Base-by-base conservation (phyloP, 2,888 invertebrate species). In the Limnephilus rhombicus region DNA sequence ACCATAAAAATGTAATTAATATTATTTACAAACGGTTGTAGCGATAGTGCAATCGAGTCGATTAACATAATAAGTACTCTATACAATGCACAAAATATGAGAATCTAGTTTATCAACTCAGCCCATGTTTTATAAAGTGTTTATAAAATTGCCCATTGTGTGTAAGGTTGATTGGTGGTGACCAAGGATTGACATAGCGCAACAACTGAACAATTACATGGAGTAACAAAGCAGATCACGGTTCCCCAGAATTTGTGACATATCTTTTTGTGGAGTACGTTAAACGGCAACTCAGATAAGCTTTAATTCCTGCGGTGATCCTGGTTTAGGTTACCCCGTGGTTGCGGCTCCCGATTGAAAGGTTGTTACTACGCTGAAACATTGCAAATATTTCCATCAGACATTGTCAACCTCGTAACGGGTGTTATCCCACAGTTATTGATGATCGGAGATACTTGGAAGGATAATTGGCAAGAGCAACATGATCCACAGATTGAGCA, bases 331-430 rank as follows among this genome's bases (percentile, higher is more conserved):
- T 81, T 68, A 92, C 87, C 91, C 89, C 83, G 90, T 82, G 15
- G 90, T 45, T 41, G 82, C 89, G 82, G 87, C 88, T 37, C 85
- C 87, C 82, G 83, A 88, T 80, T 85, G n/a, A 41, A 92, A n/a
- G 88, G 90, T 37, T 89, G 90, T 92, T 89, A 92, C 92, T 92
- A 92, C 85, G 93, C 93, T 93, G 93, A 93, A 93, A 93, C 92
- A 93, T 93, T 93, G 49, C 90, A 92, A 93, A 91, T 80, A 91
- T 53, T 91, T 89, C 91, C 88, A 85, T 92, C 91, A 91, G 91
- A 89, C 34, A 49, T 90, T 82, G 91, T 87, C 68, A 88, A 34
- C 82, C 91, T 31, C 81, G n/a, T 29, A 34, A 34, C 90, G 34
- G 11, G 80, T 24, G 12, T 29, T 87, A n/a, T 45, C 45, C 68